Conservation (phyloP, 2,113 vertebrate species). For the Strix aluco region DNA sequence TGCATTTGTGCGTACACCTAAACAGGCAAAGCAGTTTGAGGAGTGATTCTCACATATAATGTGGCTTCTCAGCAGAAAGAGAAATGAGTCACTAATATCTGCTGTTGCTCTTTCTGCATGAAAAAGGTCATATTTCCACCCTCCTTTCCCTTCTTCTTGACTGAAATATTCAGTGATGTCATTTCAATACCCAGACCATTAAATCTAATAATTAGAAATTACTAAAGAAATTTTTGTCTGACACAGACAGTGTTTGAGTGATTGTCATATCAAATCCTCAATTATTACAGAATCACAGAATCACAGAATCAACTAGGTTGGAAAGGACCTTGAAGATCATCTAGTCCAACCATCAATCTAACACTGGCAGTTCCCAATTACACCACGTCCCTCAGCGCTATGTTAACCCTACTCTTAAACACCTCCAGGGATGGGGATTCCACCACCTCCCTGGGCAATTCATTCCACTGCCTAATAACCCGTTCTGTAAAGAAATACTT, state of each 20-base stretch:
- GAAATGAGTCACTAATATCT: not conserved
- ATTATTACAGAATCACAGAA: not conserved
- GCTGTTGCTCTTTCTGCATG: not conserved
- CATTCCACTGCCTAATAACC: too few relatives aligned
- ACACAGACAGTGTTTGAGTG: not conserved
- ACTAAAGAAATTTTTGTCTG: not conserved
- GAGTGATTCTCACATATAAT: not conserved
- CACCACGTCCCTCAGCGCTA: too few relatives aligned
- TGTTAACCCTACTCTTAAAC: too few relatives aligned
- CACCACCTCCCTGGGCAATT: too few relatives aligned
- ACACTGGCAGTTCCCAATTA: too few relatives aligned
- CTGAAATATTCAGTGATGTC: not conserved
- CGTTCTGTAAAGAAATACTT: too few relatives aligned
- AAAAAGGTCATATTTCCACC: not conserved
- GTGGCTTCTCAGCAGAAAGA: not conserved
- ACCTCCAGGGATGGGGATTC: too few relatives aligned
- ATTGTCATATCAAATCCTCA: not conserved
- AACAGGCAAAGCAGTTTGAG: not conserved
- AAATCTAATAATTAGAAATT: conserved; percentile 11
- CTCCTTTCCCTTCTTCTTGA: not conserved
- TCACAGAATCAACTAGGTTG: too few relatives aligned
- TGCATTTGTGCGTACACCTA: not conserved
- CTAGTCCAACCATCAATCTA: too few relatives aligned
- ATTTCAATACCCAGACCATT: conserved; percentile 3
- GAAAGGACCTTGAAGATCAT: too few relatives aligned